phyloP scores from a whole-genome alignment of 2,888 invertebrate species.

The Lasioglossum malachurum region DNA sequence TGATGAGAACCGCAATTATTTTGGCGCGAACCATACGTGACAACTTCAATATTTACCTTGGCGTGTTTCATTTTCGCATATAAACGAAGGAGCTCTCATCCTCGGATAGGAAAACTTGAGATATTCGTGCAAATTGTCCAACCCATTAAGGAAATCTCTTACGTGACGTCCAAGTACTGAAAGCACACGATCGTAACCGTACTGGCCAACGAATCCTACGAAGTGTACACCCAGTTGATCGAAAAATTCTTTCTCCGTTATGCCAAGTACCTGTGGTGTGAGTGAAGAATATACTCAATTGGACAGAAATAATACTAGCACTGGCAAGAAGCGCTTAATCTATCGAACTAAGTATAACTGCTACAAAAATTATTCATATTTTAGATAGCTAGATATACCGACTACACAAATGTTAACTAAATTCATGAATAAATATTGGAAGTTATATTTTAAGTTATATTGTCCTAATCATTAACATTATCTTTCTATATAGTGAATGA shows the following conservation, averaged over 20 bases:
- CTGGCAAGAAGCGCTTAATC: background rate
- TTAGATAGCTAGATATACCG: too few species aligned
- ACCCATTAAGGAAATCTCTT: slow-evolving; percentile 97
- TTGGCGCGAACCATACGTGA: background rate
- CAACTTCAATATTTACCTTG: slow-evolving; percentile 84
- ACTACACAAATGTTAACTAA: too few species aligned
- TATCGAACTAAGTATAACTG: background rate
- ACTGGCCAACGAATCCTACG: slow-evolving; percentile 96
- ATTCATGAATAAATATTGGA: too few species aligned
- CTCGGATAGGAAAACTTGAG: slow-evolving; percentile 97
- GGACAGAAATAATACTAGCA: background rate
- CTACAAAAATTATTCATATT: background rate
- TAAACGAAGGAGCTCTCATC: slow-evolving; percentile 97
- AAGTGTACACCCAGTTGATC: slow-evolving; percentile 98
- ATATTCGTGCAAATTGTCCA: slow-evolving; percentile 99
- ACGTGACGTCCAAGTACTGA: slow-evolving; percentile 97
- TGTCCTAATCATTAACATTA: too few species aligned
- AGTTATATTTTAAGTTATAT: too few species aligned
- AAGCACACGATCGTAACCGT: slow-evolving; percentile 96
- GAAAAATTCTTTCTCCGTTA: slow-evolving; percentile 96
- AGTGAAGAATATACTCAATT: slow-evolving; percentile 39
- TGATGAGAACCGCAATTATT: background rate
- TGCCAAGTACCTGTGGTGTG: slow-evolving; percentile 90
- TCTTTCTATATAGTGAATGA: too few species aligned
- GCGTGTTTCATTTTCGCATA: slow-evolving; percentile 97